Evolutionary conservation across 1,140 invertebrate genomes (phyloP).

Genomic region (Chironomus tepperi): DNA sequence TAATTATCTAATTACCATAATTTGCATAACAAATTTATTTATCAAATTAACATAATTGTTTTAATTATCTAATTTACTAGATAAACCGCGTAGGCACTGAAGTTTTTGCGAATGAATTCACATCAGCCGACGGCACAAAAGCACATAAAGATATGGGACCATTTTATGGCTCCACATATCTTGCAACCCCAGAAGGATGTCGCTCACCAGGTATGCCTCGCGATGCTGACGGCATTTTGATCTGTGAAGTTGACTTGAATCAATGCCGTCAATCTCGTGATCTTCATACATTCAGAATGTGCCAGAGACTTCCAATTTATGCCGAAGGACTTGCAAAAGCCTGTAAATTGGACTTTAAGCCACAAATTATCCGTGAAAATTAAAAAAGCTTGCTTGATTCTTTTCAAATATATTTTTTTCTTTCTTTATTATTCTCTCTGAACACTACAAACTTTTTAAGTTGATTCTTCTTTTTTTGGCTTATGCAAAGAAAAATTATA

Average conservation of each 20-base stretch:
- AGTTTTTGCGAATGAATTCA: slow-evolving; percentile 69
- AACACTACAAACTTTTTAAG: slow-evolving; percentile 20
- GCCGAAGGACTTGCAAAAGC: slow-evolving; percentile 56
- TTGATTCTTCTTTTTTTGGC: background rate
- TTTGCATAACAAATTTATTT: background rate
- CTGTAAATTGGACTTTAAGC: slow-evolving; percentile 54
- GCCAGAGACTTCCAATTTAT: slow-evolving; percentile 73
- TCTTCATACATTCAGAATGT: slow-evolving; percentile 80
- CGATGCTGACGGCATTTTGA: slow-evolving; percentile 63
- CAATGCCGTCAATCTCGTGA: slow-evolving; percentile 77
- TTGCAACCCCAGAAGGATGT: slow-evolving; percentile 72
- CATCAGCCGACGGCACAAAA: slow-evolving; percentile 68
- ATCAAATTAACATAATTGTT: background rate
- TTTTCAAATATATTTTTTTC: background rate
- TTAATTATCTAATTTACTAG: background rate
- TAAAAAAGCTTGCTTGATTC: background rate
- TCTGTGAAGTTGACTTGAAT: slow-evolving; percentile 77
- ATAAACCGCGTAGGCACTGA: slow-evolving; percentile 86
- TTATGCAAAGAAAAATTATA: background rate
- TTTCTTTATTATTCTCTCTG: background rate
- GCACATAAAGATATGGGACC: slow-evolving; percentile 78
- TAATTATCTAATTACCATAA: background rate
- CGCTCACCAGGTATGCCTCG: slow-evolving; percentile 69
- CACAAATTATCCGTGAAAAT: slow-evolving; percentile 46
- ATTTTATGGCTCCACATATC: slow-evolving; percentile 82